These are phyloP conservation scores for Archilochus colubris DNA, from an alignment of 2,113 vertebrate genomes.

Conservation along the genomic window DNA sequence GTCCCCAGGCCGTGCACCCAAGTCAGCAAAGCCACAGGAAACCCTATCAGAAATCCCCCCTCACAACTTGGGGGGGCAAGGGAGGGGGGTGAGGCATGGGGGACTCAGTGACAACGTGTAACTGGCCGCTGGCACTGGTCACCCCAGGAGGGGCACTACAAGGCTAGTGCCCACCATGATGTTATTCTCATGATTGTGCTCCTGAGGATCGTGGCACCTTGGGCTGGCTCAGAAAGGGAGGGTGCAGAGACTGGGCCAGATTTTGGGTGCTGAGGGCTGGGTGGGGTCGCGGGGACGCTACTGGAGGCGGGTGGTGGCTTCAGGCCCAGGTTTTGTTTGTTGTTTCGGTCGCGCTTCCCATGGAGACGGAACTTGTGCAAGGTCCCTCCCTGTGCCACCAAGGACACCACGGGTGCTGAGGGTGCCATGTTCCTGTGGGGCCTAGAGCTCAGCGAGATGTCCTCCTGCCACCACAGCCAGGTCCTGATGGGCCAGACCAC, in stretches of 20 bases:
- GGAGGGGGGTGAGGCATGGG: neutral
- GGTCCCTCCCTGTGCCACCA: neutral
- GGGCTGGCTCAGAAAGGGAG: rapidly evolving
- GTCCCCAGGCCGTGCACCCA: neutral
- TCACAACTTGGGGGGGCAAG: rapidly evolving
- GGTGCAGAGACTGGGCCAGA: neutral
- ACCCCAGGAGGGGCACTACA: neutral
- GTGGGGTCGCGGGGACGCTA: neutral
- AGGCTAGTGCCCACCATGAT: rapidly evolving
- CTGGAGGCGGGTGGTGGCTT: neutral
- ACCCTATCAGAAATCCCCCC: neutral
- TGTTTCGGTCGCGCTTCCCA: neutral
- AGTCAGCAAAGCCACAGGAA: neutral
- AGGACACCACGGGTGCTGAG: neutral
- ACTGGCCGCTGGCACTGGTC: neutral
- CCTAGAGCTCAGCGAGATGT: neutral
- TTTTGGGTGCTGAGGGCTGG: neutral
- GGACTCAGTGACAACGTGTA: rapidly evolving
- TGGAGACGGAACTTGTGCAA: constrained; percentile 39
- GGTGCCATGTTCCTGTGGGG: neutral
- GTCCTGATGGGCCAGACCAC: neutral
- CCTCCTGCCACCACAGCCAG: neutral
- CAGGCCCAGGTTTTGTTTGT: constrained; percentile 18
- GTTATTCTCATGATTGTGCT: rapidly evolving
- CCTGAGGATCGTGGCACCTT: rapidly evolving